phyloP scores from a whole-genome alignment of 2,113 vertebrate species.

The Aegotheles bennettii region DNA sequence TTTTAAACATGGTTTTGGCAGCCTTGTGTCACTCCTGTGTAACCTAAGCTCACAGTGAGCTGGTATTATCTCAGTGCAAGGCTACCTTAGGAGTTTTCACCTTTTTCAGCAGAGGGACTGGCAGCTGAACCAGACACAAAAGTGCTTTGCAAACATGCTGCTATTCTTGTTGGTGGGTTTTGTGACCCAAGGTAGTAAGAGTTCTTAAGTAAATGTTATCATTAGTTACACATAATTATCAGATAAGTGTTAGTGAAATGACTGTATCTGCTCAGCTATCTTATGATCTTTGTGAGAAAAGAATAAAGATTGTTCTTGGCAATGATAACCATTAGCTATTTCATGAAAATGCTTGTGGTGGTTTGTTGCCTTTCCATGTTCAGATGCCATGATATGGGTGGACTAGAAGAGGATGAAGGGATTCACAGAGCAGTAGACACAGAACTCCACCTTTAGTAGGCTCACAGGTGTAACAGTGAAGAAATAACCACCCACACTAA shows the following conservation, averaged over 20 bases:
- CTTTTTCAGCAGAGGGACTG: not conserved
- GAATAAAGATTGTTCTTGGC: constrained; percentile 44
- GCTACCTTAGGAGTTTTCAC: not conserved
- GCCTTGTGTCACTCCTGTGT: not conserved
- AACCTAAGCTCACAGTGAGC: not conserved
- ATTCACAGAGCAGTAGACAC: not conserved
- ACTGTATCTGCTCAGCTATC: not conserved
- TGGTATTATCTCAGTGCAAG: not conserved
- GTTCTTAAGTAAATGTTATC: constrained; percentile 25
- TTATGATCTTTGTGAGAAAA: not conserved
- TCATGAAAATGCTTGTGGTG: not conserved
- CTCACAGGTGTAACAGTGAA: not conserved
- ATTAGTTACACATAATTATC: constrained; percentile 26
- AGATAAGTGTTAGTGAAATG: not conserved
- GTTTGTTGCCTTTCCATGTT: not conserved
- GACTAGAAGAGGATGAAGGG: not conserved
- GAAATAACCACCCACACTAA: not conserved
- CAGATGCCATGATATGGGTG: not conserved
- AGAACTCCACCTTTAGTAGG: not conserved
- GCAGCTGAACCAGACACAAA: not conserved
- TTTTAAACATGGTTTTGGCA: not conserved
- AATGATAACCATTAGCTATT: not conserved
- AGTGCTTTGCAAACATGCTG: not conserved
- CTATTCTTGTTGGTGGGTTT: not conserved
- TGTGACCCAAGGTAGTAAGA: not conserved